Evolutionary conservation across 2,888 invertebrate genomes (phyloP).

Genomic region (Nemotelus nigrinus): DNA sequence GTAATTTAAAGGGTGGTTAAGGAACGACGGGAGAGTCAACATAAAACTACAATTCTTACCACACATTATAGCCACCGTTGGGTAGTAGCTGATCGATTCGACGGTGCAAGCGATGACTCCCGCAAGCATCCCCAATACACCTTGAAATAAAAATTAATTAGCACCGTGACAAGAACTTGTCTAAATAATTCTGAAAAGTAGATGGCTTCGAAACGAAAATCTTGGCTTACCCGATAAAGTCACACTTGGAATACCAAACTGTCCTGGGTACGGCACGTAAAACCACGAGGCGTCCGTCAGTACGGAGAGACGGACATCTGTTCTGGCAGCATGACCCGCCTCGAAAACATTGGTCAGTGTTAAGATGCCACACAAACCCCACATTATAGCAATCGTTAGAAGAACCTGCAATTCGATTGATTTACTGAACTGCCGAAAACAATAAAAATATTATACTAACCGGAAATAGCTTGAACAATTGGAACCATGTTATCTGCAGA

Average conservation of each 20-base stretch:
- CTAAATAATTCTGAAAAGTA: background rate
- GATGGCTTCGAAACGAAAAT: background rate
- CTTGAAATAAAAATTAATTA: conserved; percentile 54
- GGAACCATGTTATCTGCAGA: conserved; percentile 70
- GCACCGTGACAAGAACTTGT: conserved; percentile 56
- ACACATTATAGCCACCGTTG: conserved; percentile 87
- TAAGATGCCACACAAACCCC: conserved; percentile 77
- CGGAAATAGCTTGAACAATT: conserved; percentile 82
- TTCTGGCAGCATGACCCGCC: conserved; percentile 75
- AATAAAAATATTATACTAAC: conserved; percentile 66
- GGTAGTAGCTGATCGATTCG: conserved; percentile 89
- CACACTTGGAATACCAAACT: conserved; percentile 81
- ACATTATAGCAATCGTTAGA: conserved; percentile 79
- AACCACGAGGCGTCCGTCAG: conserved; percentile 82
- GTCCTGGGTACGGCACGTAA: conserved; percentile 83
- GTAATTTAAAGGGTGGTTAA: conserved; percentile 6
- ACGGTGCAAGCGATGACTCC: conserved; percentile 83
- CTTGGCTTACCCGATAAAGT: conserved; percentile 65
- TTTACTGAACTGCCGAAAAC: background rate
- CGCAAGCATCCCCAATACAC: conserved; percentile 80
- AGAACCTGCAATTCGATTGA: conserved; percentile 69
- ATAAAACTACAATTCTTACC: conserved; percentile 64
- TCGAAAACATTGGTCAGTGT: conserved; percentile 74
- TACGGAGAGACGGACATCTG: conserved; percentile 76
- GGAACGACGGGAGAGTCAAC: background rate